These are phyloP conservation scores for Microchirus variegatus DNA, from an alignment of 2,797 vertebrate genomes.

Conservation along the genomic window DNA sequence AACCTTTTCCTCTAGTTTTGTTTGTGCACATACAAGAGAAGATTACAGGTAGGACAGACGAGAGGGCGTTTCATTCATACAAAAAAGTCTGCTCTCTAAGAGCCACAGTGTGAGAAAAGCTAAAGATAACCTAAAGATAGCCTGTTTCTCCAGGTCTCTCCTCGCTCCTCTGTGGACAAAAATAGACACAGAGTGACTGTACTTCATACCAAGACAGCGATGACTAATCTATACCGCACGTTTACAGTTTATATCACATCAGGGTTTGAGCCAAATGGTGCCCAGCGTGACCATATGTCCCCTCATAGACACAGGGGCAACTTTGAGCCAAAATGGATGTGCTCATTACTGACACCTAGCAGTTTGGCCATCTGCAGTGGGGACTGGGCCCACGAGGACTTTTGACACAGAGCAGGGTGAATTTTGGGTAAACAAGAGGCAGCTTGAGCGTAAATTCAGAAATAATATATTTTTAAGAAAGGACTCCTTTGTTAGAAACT, in stretches of 20 bases:
- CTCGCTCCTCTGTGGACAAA: conserved; percentile 46
- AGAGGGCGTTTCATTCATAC: conserved; percentile 17
- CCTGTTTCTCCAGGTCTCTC: conserved; percentile 45
- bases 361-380: conserved; percentile 79
- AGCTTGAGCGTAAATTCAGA: conserved; percentile 15
- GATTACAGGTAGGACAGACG: conserved; percentile 19
- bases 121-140: conserved; percentile 41
- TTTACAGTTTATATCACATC: conserved; percentile 73
- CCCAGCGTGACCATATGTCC: conserved; percentile 84
- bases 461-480: neutral
- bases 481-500: neutral
- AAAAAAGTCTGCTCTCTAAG: conserved; percentile 17
- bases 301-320: conserved; percentile 67
- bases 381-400: conserved; percentile 53
- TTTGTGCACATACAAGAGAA: conserved; percentile 9
- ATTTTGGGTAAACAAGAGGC: conserved; percentile 52
- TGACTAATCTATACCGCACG: conserved; percentile 69
- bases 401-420: conserved; percentile 53
- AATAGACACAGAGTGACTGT: conserved; percentile 62
- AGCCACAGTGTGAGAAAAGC: conserved; percentile 31
- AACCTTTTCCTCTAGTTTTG: conserved; percentile 13
- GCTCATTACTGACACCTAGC: conserved; percentile 75
- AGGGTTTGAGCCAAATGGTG: conserved; percentile 73
- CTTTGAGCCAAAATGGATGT: conserved; percentile 75
- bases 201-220: conserved; percentile 48